phyloP scores from a whole-genome alignment of 2,797 vertebrate genomes.

The Coreius guichenoti region DNA sequence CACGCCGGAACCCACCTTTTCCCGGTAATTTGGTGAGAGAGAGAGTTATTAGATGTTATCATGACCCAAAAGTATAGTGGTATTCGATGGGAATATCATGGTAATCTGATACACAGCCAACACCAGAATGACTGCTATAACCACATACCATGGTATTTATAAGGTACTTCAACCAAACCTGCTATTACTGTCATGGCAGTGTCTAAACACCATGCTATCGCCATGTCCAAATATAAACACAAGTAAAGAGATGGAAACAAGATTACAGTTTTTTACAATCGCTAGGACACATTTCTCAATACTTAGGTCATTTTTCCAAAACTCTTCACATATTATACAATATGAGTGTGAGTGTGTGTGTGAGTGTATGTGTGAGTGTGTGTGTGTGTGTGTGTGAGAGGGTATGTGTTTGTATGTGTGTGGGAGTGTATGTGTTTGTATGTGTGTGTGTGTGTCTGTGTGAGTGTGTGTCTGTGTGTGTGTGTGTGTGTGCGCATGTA shows the following conservation, averaged over 20 bases:
- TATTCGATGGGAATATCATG: neutral
- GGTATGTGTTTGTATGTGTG: no score
- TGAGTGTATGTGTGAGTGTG: neutral
- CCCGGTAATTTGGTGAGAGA: neutral
- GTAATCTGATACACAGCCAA: no score
- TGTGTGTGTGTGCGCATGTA: no score
- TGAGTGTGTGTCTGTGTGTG: no score
- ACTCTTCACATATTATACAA: no score
- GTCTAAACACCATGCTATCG: neutral
- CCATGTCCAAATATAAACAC: neutral
- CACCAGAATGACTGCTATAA: neutral
- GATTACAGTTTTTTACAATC: no score
- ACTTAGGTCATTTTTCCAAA: no score
- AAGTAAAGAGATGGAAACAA: neutral
- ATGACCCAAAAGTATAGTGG: neutral
- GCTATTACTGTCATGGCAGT: neutral
- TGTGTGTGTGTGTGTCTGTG: no score
- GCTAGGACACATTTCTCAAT: no score
- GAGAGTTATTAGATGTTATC: neutral
- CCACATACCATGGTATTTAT: neutral
- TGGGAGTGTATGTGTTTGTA: no score
- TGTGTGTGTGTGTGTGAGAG: neutral
- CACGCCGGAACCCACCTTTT: constrained; percentile 19
- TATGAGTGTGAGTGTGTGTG: no score
- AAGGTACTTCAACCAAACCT: neutral